These are phyloP conservation scores for Lucilia sericata DNA, from an alignment of 1,140 invertebrate genomes.

Conservation along the genomic window DNA sequence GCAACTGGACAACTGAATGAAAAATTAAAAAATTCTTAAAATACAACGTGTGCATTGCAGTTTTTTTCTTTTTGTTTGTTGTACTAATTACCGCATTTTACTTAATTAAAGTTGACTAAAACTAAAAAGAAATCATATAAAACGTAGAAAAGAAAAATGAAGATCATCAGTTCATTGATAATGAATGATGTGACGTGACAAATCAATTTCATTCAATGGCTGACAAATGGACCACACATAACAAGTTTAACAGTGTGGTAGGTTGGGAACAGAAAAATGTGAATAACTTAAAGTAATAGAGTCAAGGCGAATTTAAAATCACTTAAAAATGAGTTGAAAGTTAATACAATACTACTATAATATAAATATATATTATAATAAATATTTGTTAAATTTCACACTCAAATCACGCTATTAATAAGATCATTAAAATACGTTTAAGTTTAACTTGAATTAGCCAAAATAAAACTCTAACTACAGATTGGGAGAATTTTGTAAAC, in stretches of 20 bases:
- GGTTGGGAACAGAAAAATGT: background rate
- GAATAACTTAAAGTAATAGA: too few relatives aligned
- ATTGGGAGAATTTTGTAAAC: too few relatives aligned
- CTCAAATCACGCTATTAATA: too few relatives aligned
- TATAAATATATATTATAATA: too few relatives aligned
- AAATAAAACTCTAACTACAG: too few relatives aligned
- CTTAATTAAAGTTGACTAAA: constrained; percentile 2
- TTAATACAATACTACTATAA: too few relatives aligned
- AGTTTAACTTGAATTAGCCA: too few relatives aligned
- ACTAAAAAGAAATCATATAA: background rate
- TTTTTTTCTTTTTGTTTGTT: background rate
- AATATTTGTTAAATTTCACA: too few relatives aligned
- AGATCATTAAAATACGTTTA: too few relatives aligned
- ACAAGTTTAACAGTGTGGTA: background rate
- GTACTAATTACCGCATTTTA: constrained; percentile 34
- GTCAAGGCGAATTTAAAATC: too few relatives aligned
- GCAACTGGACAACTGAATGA: background rate
- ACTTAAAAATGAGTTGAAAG: too few relatives aligned
- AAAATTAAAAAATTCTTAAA: constrained; percentile 41
- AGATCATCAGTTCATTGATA: background rate
- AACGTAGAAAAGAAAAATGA: background rate
- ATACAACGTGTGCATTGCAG: constrained; percentile 31
- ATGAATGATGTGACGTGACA: background rate
- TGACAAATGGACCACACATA: constrained; percentile 28
- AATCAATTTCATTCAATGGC: background rate